Base-by-base conservation (phyloP, 2,113 vertebrate genomes). In the Channa maculata region DNA sequence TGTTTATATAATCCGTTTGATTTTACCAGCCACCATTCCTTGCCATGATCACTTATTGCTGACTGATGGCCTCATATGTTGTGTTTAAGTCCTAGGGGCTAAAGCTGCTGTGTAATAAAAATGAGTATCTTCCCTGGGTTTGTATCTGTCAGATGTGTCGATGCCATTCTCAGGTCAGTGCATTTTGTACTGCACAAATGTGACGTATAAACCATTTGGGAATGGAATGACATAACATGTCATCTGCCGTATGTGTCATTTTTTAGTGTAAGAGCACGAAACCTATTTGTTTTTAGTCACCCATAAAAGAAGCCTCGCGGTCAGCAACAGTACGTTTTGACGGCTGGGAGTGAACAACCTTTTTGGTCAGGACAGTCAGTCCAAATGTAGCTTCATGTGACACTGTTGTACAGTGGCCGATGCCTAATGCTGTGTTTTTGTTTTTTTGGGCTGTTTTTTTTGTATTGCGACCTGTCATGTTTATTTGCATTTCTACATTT, bases 21-120 rank as follows among this genome's bases (percentile, higher is more conserved):
- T 58, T 77, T 70, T 50, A 63, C 73, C 71, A 71, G 75, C 75
- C 50, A 71, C 63, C 88, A 91, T 91, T 91, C 85, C 88, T 86
- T 80, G 58, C 33, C 9, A 49, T 84, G 39, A 70, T 70, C 59
- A 73, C 44, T 57, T 45, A 43, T 46, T 51, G 64, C 76, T 52
- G 64, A 63, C 64, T 71, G 80, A 74, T 58, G 43, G 38, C 58
- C 38, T 75, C 37, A 69, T 43, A 33, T 54, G 65, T 44, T 54
- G 37, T 55, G 43, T 46, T 45, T 10, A 50, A 49, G 57, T 51
- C 15, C 14, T 46, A 44, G 45, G 24, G 45, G 49, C 65, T 69
- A 43, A 58, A 50, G 50, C 46, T 55, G 24, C 39, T 44, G 14
- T 44, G 63, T 48, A 38, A 36, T 41, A 52, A 53, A n/a, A 15